Conservation (phyloP, 2,888 invertebrate genomes). For the Chrysina gloriosa region DNA sequence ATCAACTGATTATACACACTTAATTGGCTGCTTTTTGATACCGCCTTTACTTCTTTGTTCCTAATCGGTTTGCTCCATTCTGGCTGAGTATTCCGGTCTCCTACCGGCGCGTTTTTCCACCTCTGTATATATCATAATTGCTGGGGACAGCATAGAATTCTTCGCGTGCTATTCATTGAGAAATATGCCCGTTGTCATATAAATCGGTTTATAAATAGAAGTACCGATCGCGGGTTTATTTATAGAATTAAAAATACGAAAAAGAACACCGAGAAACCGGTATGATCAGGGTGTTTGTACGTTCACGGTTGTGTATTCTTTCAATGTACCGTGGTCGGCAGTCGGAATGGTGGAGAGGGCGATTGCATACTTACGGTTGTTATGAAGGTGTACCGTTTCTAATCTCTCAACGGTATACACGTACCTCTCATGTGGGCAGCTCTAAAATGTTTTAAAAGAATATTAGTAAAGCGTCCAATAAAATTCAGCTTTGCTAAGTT, state of each 20-base stretch:
- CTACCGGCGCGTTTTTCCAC: not conserved
- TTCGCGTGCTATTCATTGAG: conserved; percentile 37
- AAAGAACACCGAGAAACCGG: conserved; percentile 42
- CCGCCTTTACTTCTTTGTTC: not conserved
- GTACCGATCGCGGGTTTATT: conserved; percentile 42
- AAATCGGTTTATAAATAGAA: conserved; percentile 44
- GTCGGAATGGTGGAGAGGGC: not conserved
- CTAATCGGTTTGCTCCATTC: not conserved
- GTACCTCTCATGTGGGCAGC: not conserved
- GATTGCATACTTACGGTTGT: conserved; percentile 4
- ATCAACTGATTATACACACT: not conserved
- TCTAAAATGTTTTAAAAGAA: not conserved
- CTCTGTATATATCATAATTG: conserved; percentile 21
- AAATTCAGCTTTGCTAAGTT: too few relatives aligned
- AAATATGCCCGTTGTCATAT: conserved; percentile 40
- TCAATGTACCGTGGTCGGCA: conserved; percentile 16
- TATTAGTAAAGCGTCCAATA: not conserved
- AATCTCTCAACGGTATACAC: not conserved
- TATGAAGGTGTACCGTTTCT: conserved; percentile 6
- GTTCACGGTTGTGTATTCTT: conserved; percentile 26
- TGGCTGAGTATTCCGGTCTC: not conserved
- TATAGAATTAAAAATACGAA: conserved; percentile 43
- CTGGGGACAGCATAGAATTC: conserved; percentile 29
- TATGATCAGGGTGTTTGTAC: conserved; percentile 42
- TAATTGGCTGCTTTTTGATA: not conserved